Evolutionary conservation across 2,797 vertebrate species (phyloP).

Genomic region (Morelia viridis): DNA sequence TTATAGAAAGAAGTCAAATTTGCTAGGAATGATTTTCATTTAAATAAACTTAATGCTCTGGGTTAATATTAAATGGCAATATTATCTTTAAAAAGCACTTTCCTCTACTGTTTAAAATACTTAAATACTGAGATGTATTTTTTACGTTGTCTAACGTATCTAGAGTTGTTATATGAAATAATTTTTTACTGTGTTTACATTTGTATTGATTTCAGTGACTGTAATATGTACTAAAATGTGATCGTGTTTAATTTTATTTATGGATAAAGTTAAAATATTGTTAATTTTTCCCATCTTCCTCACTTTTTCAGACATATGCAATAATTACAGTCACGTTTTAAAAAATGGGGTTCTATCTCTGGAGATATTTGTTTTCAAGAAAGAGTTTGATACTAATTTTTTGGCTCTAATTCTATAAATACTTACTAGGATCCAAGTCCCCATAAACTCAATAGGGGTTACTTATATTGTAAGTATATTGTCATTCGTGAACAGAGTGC

Average conservation of each 20-base stretch:
- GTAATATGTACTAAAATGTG: background rate
- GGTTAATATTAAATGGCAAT: constrained; percentile 16
- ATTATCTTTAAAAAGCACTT: constrained; percentile 22
- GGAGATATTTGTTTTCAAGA: background rate
- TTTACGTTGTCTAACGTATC: background rate
- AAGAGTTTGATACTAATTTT: background rate
- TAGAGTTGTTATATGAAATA: constrained; percentile 13
- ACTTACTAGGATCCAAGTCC: background rate
- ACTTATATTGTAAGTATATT: background rate
- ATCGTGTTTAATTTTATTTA: constrained; percentile 23
- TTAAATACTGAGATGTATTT: constrained; percentile 18
- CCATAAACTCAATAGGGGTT: background rate
- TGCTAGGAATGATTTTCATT: background rate
- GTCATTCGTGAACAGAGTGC: background rate
- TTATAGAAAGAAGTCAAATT: background rate
- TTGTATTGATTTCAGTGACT: constrained; percentile 4
- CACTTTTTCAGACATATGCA: background rate
- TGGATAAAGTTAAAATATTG: constrained; percentile 30
- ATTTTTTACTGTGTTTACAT: constrained; percentile 13
- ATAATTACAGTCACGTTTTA: background rate
- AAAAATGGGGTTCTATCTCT: background rate
- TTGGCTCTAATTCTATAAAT: background rate
- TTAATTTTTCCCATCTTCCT: constrained; percentile 5
- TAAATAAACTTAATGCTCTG: background rate
- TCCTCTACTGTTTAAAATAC: constrained; percentile 26